phyloP scores from a whole-genome alignment of 2,797 vertebrate species.

The Alca torda region DNA sequence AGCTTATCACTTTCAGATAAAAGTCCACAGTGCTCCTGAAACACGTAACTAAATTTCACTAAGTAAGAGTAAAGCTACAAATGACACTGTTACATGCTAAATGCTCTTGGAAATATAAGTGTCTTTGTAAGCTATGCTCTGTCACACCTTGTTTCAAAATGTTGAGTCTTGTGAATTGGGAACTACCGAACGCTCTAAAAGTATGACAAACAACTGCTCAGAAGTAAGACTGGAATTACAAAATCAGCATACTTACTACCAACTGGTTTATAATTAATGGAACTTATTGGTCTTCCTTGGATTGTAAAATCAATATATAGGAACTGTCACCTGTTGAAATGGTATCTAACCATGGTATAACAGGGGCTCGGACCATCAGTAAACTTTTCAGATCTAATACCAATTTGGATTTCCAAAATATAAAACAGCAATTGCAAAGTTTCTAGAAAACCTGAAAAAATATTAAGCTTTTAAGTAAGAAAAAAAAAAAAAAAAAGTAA shows the following conservation, averaged over 20 bases:
- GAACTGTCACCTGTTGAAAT: background rate
- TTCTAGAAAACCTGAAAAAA: background rate
- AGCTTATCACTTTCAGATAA: background rate
- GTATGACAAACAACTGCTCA: background rate
- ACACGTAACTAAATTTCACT: background rate
- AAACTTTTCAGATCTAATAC: background rate
- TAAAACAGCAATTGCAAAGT: background rate
- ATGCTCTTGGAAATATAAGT: background rate
- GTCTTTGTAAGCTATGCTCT: background rate
- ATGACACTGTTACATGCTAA: background rate
- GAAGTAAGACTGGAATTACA: background rate
- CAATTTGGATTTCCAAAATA: background rate
- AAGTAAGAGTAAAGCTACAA: background rate
- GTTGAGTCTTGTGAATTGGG: background rate
- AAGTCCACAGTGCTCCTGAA: background rate
- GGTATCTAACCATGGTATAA: background rate
- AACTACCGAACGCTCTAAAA: background rate
- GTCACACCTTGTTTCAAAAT: background rate
- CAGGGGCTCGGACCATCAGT: fast-evolving
- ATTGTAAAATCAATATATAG: background rate
- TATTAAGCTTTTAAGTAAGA: background rate
- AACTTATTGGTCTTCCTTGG: background rate
- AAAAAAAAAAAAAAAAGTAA: background rate
- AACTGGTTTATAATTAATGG: background rate
- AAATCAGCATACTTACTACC: background rate